A percentile compares a stretch with the other conserved stretches of the same genome.
Conservation (phyloP, 2,797 vertebrate species). For the Brachymystax lenok region DNA sequence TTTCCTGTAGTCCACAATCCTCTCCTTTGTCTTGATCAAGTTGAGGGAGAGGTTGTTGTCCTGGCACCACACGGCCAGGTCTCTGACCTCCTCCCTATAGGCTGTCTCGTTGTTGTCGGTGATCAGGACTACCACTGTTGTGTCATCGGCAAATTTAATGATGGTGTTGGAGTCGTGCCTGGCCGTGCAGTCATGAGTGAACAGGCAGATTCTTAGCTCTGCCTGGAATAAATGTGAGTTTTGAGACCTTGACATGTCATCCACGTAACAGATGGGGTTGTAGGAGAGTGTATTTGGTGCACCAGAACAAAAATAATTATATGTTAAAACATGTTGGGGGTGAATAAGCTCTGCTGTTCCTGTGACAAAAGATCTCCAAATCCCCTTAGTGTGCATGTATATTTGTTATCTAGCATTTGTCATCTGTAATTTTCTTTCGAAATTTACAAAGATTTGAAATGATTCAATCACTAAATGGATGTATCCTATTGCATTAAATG, state of each 20-base stretch:
- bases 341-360: conserved; percentile 10
- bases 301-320: not conserved
- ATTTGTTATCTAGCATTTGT: not conserved
- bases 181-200: too few species aligned
- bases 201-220: not conserved
- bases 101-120: too few species aligned
- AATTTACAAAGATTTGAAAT: conserved; percentile 29
- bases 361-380: not conserved
- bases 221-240: not conserved
- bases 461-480: conserved; percentile 24
- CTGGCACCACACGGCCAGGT: too few species aligned
- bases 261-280: not conserved
- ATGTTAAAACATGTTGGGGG: not conserved
- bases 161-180: too few species aligned
- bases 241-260: not conserved
- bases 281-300: not conserved
- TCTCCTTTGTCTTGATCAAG: too few species aligned
- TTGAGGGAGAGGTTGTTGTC: too few species aligned
- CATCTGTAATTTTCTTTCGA: conserved; percentile 14
- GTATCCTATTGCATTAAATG: conserved; percentile 1
- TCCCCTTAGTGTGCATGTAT: too few species aligned
- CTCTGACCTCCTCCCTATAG: too few species aligned
- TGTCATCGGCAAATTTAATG: too few species aligned
- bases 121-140: too few species aligned
- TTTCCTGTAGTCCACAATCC: too few species aligned